Evolutionary conservation across 2,888 invertebrate species (phyloP), one percentile per base, ranked within the genome.

Genomic region (Sericinus montela): DNA sequence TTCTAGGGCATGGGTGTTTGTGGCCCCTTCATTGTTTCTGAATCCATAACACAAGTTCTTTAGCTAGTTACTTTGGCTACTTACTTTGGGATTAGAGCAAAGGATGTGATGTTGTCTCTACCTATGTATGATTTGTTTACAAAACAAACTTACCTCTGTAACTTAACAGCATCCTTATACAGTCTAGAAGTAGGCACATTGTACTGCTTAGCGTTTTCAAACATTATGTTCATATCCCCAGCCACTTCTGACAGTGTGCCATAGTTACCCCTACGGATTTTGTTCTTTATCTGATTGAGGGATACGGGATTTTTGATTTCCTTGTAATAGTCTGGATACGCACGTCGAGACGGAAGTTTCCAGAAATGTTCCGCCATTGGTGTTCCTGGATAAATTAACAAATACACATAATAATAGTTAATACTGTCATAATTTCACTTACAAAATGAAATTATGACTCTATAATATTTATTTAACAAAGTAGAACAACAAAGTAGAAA

Each of bases 261-360:
- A 72, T 97, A 97, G 59, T 92, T 93, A 16, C 95, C 95, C 58
- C 93, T 93, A 65, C 93, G 91, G n/a, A 97, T 90, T 74, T 96
- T 96, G 49, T 93, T 93, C 59, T 93, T 91, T 53, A 99, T 98
- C 86, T 98, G 97, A 60, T 95, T 93, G 66, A 99, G 85, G 0
- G 98, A 98, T 60, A 99, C 94, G 0, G 99, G 99, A 69, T 96
- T 95, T 72, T 97, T 96, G 44, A 99, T 99, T 73, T 98, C 97
- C 63, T 96, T 95, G 84, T 98, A 99, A 79, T 99, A 99, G 83
- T 99, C 99, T 0, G 98, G 97, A 85, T 99, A 98, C 58, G 94
- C 94, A 49, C 97, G 90, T 38, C 93, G 94, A 6, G 96, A 96
- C 0, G 99, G 99, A 49, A 99, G 88, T 67, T 96, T 95, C 92